Base-by-base conservation (phyloP, 1,140 invertebrate species). In the Drosophila miranda region DNA sequence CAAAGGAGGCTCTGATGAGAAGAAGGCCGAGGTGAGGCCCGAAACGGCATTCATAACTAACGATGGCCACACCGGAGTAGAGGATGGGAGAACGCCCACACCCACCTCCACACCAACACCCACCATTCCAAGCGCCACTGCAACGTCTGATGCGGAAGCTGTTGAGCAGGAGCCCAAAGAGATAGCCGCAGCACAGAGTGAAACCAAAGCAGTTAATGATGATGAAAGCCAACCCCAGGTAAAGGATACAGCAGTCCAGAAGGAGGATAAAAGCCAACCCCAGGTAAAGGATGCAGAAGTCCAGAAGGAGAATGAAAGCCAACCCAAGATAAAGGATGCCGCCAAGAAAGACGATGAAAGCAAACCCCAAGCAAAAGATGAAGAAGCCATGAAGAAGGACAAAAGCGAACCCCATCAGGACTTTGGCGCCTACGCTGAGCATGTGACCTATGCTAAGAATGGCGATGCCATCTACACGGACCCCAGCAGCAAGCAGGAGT, bases 391-490 rank as follows among this genome's bases (percentile, higher is more conserved):
- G 6, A 23, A 30, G 11, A 21, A 52, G 4, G 46, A 23, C 41
- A 46, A 48, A 54, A 45, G 21, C 44, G 45, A 38, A 19, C 45
- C 13, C 19, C 70, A 68, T 56, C 80, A 86, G 50, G 76, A 88
- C 14, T 87, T 82, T 67, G 71, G 81, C 3, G 92, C 90, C 87
- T 92, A 93, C 82, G 86, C 91, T 11, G 82, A 93, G 87, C 91
- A 94, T 91, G 91, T 94, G 16, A 83, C 78, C 6, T 93, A 94
- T 66, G 95, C 94, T 81, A 93, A 95, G 87, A 94, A 94, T 42
- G 93, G 94, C 62, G 91, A 92, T 52, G 95, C 95, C 49, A 93
- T 96, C 74, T 96, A 96, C 75, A 96, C 94, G 16, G 95, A 96
- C 91, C 95, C 95, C 38, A 91, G 89, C 44, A 93, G 94, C 46